These are phyloP conservation scores for Thamnophis sirtalis DNA, from an alignment of 2,113 vertebrate genomes.

Conservation along the genomic window DNA sequence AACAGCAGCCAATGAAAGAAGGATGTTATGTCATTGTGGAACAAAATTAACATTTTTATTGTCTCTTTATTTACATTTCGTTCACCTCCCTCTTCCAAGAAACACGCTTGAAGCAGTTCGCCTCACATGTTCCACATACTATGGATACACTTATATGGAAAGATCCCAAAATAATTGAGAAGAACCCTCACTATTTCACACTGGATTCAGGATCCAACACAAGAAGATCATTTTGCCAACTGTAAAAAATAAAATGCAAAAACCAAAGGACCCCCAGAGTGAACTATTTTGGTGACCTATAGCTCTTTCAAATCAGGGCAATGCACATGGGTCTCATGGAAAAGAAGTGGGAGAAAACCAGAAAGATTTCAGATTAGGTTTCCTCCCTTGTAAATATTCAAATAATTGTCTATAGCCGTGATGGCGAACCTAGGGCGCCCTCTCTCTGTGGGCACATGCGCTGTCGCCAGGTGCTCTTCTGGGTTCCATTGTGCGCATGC, in stretches of 20 bases:
- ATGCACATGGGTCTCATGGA: not conserved
- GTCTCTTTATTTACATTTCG: not conserved
- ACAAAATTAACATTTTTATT: not conserved
- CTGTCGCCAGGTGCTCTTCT: too few relatives aligned
- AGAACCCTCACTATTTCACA: not conserved
- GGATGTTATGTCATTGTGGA: not conserved
- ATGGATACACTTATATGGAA: not conserved
- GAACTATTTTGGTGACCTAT: not conserved
- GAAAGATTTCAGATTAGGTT: not conserved
- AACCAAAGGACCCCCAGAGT: not conserved
- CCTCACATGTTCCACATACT: not conserved
- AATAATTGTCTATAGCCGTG: not conserved
- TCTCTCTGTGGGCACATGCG: too few relatives aligned
- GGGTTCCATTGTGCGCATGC: too few relatives aligned
- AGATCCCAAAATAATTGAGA: not conserved
- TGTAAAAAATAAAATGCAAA: not conserved
- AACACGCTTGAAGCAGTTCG: not conserved
- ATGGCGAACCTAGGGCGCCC: too few relatives aligned
- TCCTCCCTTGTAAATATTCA: not conserved
- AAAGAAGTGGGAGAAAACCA: not conserved
- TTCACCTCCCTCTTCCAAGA: not conserved
- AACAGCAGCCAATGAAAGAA: not conserved
- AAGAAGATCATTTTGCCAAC: not conserved
- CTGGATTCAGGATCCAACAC: not conserved
- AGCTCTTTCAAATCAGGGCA: not conserved